Evolutionary conservation across 2,888 invertebrate genomes (phyloP).

Genomic region (Pterostichus madidus): DNA sequence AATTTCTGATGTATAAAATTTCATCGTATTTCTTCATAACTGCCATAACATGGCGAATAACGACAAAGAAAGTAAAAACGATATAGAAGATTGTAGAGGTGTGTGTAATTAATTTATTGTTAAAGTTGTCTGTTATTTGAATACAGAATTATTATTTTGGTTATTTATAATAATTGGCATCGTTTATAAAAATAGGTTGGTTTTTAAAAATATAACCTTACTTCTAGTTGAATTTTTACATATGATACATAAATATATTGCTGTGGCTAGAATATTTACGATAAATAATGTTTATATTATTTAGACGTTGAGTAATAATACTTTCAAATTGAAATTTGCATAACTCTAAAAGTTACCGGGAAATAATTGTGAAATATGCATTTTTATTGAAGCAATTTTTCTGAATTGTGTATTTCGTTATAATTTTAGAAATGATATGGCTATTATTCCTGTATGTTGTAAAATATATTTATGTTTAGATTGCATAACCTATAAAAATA

Average conservation of each 20-base stretch:
- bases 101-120: slow-evolving; percentile 41
- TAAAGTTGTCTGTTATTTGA: slow-evolving; percentile 43
- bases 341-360: background rate
- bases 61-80: slow-evolving; percentile 67
- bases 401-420: background rate
- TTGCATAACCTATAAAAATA: slow-evolving; percentile 67
- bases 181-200: slow-evolving; percentile 43
- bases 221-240: slow-evolving; percentile 49
- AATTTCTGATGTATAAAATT: slow-evolving; percentile 49
- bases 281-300: slow-evolving; percentile 16
- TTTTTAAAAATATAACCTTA: slow-evolving; percentile 63
- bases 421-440: slow-evolving; percentile 21
- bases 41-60: slow-evolving; percentile 65
- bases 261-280: background rate
- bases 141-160: slow-evolving; percentile 33
- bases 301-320: background rate
- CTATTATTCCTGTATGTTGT: background rate
- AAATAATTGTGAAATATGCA: slow-evolving; percentile 13
- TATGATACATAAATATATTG: slow-evolving; percentile 35
- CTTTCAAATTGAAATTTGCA: background rate
- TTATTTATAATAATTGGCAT: slow-evolving; percentile 31
- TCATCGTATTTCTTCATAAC: slow-evolving; percentile 57
- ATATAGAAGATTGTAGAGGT: slow-evolving; percentile 60
- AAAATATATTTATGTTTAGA: slow-evolving; percentile 51
- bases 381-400: background rate